Evolutionary conservation across 1,140 invertebrate genomes (phyloP), one percentile per base, ranked within the genome.

Genomic region (Tetragnatha versicolor): DNA sequence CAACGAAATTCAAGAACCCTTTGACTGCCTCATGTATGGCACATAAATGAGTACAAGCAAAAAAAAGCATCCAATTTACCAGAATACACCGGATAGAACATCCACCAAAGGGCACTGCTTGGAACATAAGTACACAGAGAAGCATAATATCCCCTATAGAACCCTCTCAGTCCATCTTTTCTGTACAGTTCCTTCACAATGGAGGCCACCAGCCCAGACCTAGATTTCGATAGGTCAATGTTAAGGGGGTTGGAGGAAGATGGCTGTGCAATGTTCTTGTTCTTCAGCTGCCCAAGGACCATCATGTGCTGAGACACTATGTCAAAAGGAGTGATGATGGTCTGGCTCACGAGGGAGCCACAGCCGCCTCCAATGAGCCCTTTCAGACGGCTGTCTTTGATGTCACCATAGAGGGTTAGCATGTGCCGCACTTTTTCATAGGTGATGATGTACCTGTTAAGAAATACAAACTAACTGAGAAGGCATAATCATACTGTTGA

Each of bases 21-120:
- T n/a, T 70, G 39, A 45, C 39, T 45, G 39, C 39, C 39, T 45
- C 7, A 9, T 9, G 39, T 45, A 9, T 45, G 9, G 9, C 17
- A 45, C 39, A 17, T 45, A 45, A n/a, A n/a, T n/a, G n/a, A n/a
- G n/a, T n/a, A n/a, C n/a, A n/a, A n/a, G n/a, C n/a, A n/a, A n/a
- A 65, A 27, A 63, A 35, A 29, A 39, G 33, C 4, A 20, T 12
- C 20, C 73, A 51, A 84, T 82, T 86, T 88, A 97, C 95, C 94
- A 91, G 96, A 94, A 87, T 97, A 98, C 55, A 93, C 89, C 77
- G 95, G 94, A 88, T 98, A 98, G 82, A 98, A 93, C 37, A 91
- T 92, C 96, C 96, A 98, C 96, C 96, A 98, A 25, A 98, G 88
- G 12, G 95, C 96, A 76, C 94, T 96, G 85, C 96, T 98, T 9